A percentile compares a stretch with the other conserved stretches of the same genome.
Conservation (phyloP, 2,888 invertebrate species). For the Mayetiola destructor region DNA sequence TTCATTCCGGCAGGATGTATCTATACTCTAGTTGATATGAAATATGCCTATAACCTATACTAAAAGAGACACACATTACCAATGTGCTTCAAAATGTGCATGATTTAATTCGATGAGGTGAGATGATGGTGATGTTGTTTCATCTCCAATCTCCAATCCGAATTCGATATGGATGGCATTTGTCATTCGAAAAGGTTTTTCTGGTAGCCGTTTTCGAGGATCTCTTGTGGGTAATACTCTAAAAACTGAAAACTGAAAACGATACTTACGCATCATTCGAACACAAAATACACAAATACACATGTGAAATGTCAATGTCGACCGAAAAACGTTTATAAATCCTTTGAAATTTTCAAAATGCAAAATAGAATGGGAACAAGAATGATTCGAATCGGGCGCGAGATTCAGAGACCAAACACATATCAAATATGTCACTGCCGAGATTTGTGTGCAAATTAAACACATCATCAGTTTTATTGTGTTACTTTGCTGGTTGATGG, state of each 20-base stretch:
- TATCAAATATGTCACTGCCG: constrained; percentile 4
- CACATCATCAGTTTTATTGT: constrained; percentile 10
- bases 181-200: too few species aligned
- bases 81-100: not conserved
- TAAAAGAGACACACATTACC: not conserved
- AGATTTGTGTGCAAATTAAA: constrained; percentile 12
- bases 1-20: constrained; percentile 10
- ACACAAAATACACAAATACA: not conserved
- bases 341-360: not conserved
- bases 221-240: too few species aligned
- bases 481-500: not conserved
- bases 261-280: too few species aligned
- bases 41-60: not conserved
- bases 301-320: not conserved
- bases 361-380: not conserved
- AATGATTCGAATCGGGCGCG: constrained; percentile 9
- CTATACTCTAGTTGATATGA: not conserved
- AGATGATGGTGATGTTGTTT: constrained; percentile 3
- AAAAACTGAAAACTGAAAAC: too few species aligned
- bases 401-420: not conserved
- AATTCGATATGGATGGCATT: not conserved
- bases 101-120: constrained; percentile 11
- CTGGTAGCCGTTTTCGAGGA: too few species aligned
- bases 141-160: not conserved
- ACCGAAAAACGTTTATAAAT: not conserved